These are phyloP conservation scores for Salvelinus alpinus DNA, from an alignment of 2,113 vertebrate genomes.

Conservation along the genomic window DNA sequence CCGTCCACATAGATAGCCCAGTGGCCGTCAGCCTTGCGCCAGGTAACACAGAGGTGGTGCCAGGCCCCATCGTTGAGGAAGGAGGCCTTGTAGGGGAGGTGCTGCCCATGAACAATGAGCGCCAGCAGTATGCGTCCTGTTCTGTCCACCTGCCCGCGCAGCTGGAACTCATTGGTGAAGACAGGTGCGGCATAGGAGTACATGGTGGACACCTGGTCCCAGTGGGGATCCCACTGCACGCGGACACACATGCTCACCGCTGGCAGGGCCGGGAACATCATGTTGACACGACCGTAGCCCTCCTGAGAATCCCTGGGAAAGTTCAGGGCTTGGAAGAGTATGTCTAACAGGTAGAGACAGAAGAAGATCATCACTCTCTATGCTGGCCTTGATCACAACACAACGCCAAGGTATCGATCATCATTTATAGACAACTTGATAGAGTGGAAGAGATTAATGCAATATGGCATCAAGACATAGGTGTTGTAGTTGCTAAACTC, in stretches of 20 bases:
- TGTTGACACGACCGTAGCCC: slow-evolving; percentile 71
- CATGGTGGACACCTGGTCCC: slow-evolving; percentile 73
- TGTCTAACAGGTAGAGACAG: slow-evolving; percentile 42
- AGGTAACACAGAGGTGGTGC: slow-evolving; percentile 87
- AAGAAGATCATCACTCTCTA: neutral
- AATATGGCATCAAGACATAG: neutral
- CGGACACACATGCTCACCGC: slow-evolving; percentile 80
- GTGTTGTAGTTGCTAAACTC: slow-evolving; percentile 32
- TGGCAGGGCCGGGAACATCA: slow-evolving; percentile 70
- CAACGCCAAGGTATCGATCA: neutral
- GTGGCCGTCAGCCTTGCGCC: slow-evolving; percentile 69
- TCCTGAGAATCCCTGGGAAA: slow-evolving; percentile 78
- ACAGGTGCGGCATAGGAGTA: slow-evolving; percentile 81
- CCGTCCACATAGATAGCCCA: slow-evolving; percentile 82
- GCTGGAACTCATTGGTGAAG: slow-evolving; percentile 85
- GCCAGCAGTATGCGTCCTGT: slow-evolving; percentile 76
- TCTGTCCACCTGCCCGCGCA: slow-evolving; percentile 74
- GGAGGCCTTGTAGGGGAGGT: slow-evolving; percentile 78
- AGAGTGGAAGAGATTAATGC: neutral
- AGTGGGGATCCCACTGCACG: slow-evolving; percentile 80
- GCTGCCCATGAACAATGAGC: slow-evolving; percentile 83
- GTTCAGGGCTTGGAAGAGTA: slow-evolving; percentile 63
- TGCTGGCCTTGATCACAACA: neutral
- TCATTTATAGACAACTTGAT: neutral
- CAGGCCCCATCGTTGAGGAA: slow-evolving; percentile 78